Base-by-base conservation (phyloP, 2,797 vertebrate genomes). In the Ibycter americanus region DNA sequence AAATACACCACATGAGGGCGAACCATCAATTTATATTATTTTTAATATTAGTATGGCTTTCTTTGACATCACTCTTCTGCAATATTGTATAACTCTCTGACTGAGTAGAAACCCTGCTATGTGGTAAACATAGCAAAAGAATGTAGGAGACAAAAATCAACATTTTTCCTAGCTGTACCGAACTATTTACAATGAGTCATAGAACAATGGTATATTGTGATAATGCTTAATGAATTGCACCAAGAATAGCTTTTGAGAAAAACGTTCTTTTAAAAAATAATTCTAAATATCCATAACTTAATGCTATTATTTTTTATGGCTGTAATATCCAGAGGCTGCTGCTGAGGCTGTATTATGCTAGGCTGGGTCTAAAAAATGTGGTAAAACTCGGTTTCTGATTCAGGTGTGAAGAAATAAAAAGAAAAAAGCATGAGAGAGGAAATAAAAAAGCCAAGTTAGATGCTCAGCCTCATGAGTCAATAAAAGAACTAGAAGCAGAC, bases 1-100 rank as follows among this genome's bases (percentile, higher is more conserved):
- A 73, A 91, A 91, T 86, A 18, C 62, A 95, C 96, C 95, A 94
- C 94, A 96, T 95, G 96, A 96, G 93, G 96, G 95, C 90, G 77
- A 96, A 89, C 94, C 91, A 93, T 87, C 4, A 1, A 82, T 96
- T 96, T 87, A 59, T 87, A 89, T 68, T 88, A 88, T 89, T 91
- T 94, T 76, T 10, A 70, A 59, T 95, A 89, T 93, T 86, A 36
- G 78, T 91, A 52, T 86, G 51, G 11, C 26, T 95, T 62, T 90
- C 36, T 76, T 90, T 95, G 83, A 49, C 71, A 87, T 79, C 47
- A 81, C 23, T 79, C 8, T 65, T 83, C 47, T 61, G 29, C 31
- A 80, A 11, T 90, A 56, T 66, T 80, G 17, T 47, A 4, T 84
- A 90, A 70, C 18, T 72, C 5, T 78, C 49, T 73, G 40, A 46